Conservation (phyloP, 2,888 invertebrate species). For the Fabriciana adippe region DNA sequence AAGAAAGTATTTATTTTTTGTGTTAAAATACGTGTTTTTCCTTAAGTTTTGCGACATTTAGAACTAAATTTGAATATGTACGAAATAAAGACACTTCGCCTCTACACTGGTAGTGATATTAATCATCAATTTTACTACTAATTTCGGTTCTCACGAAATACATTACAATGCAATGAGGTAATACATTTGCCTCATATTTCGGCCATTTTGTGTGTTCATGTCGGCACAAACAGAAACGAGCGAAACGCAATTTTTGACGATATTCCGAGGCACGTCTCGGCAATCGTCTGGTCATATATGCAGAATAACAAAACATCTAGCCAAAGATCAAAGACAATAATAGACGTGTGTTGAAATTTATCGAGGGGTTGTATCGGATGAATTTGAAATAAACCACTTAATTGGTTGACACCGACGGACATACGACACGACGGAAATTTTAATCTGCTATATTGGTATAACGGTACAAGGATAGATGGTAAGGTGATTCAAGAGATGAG, state of each 20-base stretch:
- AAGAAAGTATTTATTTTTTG: too few relatives aligned
- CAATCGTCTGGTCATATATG: slow-evolving; percentile 70
- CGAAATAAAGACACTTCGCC: too few relatives aligned
- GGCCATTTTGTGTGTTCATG: slow-evolving; percentile 34
- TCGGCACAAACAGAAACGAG: slow-evolving; percentile 5
- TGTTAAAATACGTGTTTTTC: too few relatives aligned
- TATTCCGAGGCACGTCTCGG: slow-evolving; percentile 71
- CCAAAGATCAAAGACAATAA: slow-evolving; percentile 78
- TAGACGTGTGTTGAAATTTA: slow-evolving; percentile 79
- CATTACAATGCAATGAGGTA: slow-evolving; percentile 4
- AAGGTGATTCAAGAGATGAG: slow-evolving; percentile 5
- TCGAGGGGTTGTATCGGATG: slow-evolving; percentile 67
- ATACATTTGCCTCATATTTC: slow-evolving; percentile 17
- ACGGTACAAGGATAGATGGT: slow-evolving; percentile 38
- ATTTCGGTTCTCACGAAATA: too few relatives aligned
- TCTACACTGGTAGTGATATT: too few relatives aligned
- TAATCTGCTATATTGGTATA: slow-evolving; percentile 58
- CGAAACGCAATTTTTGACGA: slow-evolving; percentile 64
- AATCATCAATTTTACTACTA: too few relatives aligned
- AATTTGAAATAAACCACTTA: slow-evolving; percentile 59
- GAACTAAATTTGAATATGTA: too few relatives aligned
- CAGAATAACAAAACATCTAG: slow-evolving; percentile 73
- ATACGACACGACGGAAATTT: slow-evolving; percentile 56
- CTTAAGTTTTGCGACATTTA: too few relatives aligned
- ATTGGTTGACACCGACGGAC: slow-evolving; percentile 51